Conservation (phyloP, 2,113 vertebrate genomes). For the Micronycteris hirsuta region DNA sequence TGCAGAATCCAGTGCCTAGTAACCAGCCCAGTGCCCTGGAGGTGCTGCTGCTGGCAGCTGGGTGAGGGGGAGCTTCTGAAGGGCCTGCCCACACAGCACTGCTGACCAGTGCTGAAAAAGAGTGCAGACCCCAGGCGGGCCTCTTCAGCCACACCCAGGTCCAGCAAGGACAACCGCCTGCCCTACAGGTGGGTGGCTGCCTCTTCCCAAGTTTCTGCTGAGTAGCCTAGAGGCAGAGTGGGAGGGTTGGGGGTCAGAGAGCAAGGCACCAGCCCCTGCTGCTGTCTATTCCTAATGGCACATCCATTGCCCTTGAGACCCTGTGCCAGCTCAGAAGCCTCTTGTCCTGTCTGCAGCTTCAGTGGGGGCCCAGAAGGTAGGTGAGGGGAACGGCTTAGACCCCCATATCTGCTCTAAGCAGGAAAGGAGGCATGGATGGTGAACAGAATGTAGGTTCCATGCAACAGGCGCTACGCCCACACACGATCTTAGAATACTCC, state of each 20-base stretch:
- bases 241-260: background rate
- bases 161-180: background rate
- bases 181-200: background rate
- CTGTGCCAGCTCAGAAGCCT: background rate
- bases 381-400: background rate
- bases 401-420: background rate
- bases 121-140: background rate
- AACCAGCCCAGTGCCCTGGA: background rate
- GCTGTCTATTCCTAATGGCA: background rate
- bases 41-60: background rate
- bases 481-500: background rate
- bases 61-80: background rate
- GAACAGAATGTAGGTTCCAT: background rate
- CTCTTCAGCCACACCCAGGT: background rate
- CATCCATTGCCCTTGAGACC: background rate
- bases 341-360: background rate
- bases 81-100: background rate
- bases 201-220: background rate
- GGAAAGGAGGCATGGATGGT: background rate
- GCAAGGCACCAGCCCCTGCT: background rate
- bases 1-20: background rate
- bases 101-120: background rate
- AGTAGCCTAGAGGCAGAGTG: background rate
- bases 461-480: background rate
- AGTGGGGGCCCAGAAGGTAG: background rate